Conservation (phyloP, 2,797 vertebrate genomes). For the Menidia menidia region DNA sequence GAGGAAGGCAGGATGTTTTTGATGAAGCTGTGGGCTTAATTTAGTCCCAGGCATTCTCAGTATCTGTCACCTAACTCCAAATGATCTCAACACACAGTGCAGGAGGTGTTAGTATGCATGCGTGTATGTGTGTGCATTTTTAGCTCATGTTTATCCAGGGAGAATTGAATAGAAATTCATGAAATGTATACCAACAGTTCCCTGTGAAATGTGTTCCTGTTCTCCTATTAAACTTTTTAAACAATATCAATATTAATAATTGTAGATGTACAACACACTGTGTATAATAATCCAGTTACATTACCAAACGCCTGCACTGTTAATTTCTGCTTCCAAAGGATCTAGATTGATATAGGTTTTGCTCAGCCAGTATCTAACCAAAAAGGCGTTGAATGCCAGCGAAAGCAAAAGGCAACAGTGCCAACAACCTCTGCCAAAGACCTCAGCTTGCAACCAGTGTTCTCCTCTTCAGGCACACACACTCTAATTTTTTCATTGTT, state of each 20-base stretch:
- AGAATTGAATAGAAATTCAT: conserved; percentile 56
- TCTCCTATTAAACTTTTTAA: conserved; percentile 1
- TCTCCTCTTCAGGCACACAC: conserved; percentile 54
- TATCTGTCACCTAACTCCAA: conserved; percentile 83
- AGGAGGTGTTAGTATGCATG: conserved; percentile 51
- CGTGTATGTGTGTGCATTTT: conserved; percentile 46
- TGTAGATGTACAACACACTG: conserved; percentile 12
- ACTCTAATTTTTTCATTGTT: conserved; percentile 46
- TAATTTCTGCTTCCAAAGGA: conserved; percentile 49
- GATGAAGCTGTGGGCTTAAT: conserved; percentile 86
- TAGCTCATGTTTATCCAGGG: conserved; percentile 61
- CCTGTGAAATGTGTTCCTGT: background rate
- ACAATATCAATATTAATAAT: conserved; percentile 8
- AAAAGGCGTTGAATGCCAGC: conserved; percentile 64
- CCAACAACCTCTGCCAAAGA: conserved; percentile 70
- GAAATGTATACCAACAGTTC: conserved; percentile 58
- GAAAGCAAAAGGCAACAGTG: conserved; percentile 55
- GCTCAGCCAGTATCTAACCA: conserved; percentile 71
- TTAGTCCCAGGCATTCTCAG: conserved; percentile 86
- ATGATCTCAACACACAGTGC: conserved; percentile 62
- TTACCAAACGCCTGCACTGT: conserved; percentile 54
- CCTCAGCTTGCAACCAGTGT: conserved; percentile 64
- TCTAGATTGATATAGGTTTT: conserved; percentile 59
- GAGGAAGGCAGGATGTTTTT: conserved; percentile 88
- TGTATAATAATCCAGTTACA: conserved; percentile 44